These are phyloP conservation scores for Narcine bancroftii DNA, from an alignment of 2,113 vertebrate species.

Conservation along the genomic window DNA sequence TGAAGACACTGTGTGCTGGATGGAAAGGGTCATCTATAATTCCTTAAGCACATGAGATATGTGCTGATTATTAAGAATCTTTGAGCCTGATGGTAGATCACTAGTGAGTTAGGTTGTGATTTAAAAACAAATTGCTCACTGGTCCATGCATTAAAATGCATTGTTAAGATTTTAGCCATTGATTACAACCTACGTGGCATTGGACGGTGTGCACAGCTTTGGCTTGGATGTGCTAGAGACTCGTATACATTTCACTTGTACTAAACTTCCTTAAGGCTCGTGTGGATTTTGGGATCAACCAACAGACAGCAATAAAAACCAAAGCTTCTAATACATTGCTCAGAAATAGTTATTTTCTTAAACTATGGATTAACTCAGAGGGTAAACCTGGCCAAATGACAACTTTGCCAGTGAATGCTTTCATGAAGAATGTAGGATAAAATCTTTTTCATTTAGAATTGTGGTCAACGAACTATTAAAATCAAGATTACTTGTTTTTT, in stretches of 20 bases:
- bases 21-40: no score
- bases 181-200: background rate
- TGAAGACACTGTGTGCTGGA: no score
- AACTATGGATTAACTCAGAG: background rate
- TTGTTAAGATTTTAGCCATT: background rate
- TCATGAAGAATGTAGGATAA: background rate
- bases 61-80: background rate
- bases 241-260: background rate
- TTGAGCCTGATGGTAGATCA: background rate
- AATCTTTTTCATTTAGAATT: background rate
- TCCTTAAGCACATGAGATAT: background rate
- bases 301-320: background rate
- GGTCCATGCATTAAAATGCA: background rate
- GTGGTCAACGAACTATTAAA: background rate
- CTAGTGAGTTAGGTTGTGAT: background rate
- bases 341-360: background rate
- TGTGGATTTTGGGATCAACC: background rate
- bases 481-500: background rate
- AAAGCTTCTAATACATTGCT: background rate
- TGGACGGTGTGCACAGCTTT: background rate
- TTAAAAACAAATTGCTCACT: background rate
- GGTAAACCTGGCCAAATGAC: background rate
- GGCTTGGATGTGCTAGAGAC: background rate
- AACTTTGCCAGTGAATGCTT: background rate
- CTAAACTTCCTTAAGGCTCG: background rate